Conservation (phyloP, 2,113 vertebrate species). For the Panthera uncia region DNA sequence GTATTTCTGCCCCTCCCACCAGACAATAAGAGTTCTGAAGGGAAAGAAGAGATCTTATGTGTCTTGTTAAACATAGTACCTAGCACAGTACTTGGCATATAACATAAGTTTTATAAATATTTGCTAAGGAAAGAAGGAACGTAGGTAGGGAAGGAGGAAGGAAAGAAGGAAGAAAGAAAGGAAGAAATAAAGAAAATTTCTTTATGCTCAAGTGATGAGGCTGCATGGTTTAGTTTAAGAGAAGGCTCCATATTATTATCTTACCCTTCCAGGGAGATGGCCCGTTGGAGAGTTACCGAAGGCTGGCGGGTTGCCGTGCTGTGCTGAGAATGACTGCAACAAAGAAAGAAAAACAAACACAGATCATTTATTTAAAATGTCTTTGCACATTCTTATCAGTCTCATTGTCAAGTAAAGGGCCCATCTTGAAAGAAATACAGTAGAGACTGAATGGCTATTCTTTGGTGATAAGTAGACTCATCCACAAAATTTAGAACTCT, state of each 20-base stretch:
- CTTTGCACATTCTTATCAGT: background rate
- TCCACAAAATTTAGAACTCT: background rate
- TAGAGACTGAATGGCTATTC: background rate
- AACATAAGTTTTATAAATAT: background rate
- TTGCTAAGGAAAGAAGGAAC: background rate
- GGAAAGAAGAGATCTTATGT: background rate
- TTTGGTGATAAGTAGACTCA: background rate
- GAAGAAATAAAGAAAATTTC: background rate
- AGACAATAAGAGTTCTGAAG: background rate
- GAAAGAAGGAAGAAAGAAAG: too few species aligned
- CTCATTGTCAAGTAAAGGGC: background rate
- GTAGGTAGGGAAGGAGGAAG: accelerated
- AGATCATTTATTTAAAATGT: background rate
- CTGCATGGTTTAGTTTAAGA: background rate
- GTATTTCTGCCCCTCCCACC: background rate
- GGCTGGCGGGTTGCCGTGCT: slow-evolving; percentile 86
- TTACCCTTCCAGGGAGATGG: slow-evolving; percentile 90
- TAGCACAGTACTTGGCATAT: background rate
- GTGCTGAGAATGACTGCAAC: slow-evolving; percentile 87
- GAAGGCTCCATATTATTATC: background rate
- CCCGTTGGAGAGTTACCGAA: slow-evolving; percentile 87
- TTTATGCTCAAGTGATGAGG: background rate
- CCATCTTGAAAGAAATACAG: background rate
- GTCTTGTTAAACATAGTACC: background rate
- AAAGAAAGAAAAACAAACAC: slow-evolving; percentile 73